Evolutionary conservation across 2,113 vertebrate species (phyloP).

Genomic region (Macquaria ambigua): DNA sequence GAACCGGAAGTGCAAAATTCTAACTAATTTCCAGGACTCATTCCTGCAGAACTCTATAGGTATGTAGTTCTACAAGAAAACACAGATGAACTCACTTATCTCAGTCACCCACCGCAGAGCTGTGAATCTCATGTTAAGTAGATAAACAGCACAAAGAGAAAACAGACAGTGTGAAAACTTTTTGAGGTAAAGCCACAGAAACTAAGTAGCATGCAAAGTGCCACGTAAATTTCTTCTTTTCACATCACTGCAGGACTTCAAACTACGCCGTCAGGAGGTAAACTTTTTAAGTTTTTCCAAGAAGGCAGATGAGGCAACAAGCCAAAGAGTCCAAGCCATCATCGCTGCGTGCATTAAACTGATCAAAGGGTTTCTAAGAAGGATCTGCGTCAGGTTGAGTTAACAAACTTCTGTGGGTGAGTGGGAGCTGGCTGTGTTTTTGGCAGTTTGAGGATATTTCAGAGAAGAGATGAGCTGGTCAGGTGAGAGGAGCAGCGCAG

Average conservation of each 20-base stretch:
- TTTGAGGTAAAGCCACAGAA: neutral
- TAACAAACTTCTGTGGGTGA: slow-evolving; percentile 14
- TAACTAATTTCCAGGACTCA: too few species aligned
- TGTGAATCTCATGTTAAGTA: neutral
- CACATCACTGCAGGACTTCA: slow-evolving; percentile 37
- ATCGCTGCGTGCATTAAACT: neutral
- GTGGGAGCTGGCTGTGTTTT: neutral
- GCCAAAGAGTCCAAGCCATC: slow-evolving; percentile 1
- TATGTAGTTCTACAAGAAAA: neutral
- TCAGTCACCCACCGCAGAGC: neutral
- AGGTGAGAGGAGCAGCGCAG: slow-evolving; percentile 33
- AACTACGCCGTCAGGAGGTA: neutral
- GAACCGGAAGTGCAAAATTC: too few species aligned
- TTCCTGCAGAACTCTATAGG: neutral
- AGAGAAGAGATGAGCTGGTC: slow-evolving; percentile 25
- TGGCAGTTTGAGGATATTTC: slow-evolving; percentile 13
- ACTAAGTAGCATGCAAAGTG: neutral
- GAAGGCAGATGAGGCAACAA: slow-evolving; percentile 20
- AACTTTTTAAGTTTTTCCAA: slow-evolving; percentile 23
- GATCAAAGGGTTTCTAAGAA: slow-evolving; percentile 64
- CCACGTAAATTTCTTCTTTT: neutral
- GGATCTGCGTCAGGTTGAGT: slow-evolving; percentile 44
- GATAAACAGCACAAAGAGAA: slow-evolving; percentile 16
- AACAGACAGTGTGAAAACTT: slow-evolving; percentile 8
- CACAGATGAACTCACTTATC: neutral